Evolutionary conservation across 1,140 invertebrate genomes (phyloP), one percentile per base, ranked within the genome.

Genomic region (Macrobrachium nipponense): DNA sequence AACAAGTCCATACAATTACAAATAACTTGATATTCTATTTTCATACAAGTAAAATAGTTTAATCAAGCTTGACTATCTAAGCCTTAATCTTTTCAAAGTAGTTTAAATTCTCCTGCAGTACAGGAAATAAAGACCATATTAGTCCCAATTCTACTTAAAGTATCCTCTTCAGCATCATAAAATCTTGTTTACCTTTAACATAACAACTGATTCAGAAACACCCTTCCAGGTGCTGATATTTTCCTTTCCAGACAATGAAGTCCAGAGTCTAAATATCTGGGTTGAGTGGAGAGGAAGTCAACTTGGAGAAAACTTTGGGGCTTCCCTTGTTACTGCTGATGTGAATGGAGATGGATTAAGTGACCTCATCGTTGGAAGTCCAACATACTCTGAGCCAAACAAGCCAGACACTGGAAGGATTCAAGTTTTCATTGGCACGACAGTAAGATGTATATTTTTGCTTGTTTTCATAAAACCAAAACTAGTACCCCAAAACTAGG

Each of bases 311-410:
- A 96, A 96, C 90, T 97, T 96, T 90, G 96, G 96, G 10, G 93
- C 94, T 0, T 91, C 93, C 20, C 89, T 97, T 2, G 91, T 94
- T 70, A 93, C 94, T 5, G 92, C 93, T 43, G 95, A 97, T 91
- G 89, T 96, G 3, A 95, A 96, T 90, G 92, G 91, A 7, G 95
- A 97, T 90, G 93, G 93, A 1, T 91, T 92, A 23, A 93, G 94
- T 86, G 93, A 97, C 89, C 90, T 97, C 14, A 91, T 97, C 18
- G 93, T 97, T 36, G 96, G 96, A n/a, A 95, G 96, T 1, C 96
- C 96, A 0, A 93, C 94, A 62, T 94, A 94, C 90, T 90, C 89
- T 2, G 80, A 90, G 90, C 12, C 72, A 23, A 79, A 88, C 58
- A 62, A 78, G 36, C 91, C 91, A 27, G 93, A 95, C 77, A 92